phyloP scores from a whole-genome alignment of 2,113 vertebrate species.

The Cochlearius cochlearius region DNA sequence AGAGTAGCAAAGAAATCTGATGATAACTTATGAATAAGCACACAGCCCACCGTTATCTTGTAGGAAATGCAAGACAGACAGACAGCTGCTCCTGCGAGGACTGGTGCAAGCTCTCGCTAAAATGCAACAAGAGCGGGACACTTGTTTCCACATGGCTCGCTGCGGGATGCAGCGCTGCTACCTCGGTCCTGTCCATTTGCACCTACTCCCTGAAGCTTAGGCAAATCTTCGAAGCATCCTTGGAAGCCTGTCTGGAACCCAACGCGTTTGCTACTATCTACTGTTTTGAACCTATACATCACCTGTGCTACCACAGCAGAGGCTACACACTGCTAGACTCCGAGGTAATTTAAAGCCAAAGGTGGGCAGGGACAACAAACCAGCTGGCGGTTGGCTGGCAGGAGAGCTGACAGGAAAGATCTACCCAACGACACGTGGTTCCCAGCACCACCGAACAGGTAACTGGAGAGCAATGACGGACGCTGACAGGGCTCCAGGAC shows the following conservation, averaged over 20 bases:
- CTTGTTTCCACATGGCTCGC: rapidly evolving
- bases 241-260: neutral
- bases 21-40: neutral
- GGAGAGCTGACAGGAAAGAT: neutral
- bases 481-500: rapidly evolving
- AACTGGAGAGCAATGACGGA: rapidly evolving
- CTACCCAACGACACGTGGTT: rapidly evolving
- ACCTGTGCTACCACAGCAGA: neutral
- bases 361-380: neutral
- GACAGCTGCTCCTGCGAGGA: neutral
- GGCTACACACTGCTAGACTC: rapidly evolving
- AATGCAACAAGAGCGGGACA: rapidly evolving
- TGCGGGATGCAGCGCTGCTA: rapidly evolving
- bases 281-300: neutral
- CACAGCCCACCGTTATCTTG: no score
- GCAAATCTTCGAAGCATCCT: no score
- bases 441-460: rapidly evolving
- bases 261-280: neutral
- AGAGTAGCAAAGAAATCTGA: neutral
- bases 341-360: neutral
- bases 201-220: no score
- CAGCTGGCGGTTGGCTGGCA: neutral
- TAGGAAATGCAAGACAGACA: neutral
- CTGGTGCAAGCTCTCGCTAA: rapidly evolving
- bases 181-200: no score